Evolutionary conservation across 2,888 invertebrate genomes (phyloP).

Genomic region (Griposia aprilina): DNA sequence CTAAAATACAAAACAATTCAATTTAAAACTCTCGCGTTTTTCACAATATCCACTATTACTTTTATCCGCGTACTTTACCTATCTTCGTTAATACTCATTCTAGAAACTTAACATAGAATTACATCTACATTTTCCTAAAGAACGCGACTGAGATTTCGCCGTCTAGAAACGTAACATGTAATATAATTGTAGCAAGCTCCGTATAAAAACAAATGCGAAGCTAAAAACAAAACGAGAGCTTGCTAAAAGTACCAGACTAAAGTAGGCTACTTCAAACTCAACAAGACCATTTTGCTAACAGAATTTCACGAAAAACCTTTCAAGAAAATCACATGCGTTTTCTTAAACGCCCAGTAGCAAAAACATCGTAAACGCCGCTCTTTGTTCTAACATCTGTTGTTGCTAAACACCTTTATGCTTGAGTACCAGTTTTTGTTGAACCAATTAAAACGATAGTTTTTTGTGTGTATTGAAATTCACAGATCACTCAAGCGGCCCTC

Average conservation of each 20-base stretch:
- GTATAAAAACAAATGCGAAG: slow-evolving; percentile 34
- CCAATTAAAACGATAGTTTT: slow-evolving; percentile 83
- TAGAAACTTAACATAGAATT: background rate
- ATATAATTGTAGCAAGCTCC: slow-evolving; percentile 29
- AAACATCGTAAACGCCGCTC: slow-evolving; percentile 62
- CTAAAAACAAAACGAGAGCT: slow-evolving; percentile 44
- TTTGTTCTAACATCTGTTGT: slow-evolving; percentile 66
- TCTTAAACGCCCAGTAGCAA: slow-evolving; percentile 52
- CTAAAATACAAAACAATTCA: background rate
- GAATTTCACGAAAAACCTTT: slow-evolving; percentile 63
- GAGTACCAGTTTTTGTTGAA: slow-evolving; percentile 78
- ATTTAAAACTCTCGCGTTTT: background rate
- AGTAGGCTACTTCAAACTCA: slow-evolving; percentile 60
- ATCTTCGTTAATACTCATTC: background rate
- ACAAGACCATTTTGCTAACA: slow-evolving; percentile 57
- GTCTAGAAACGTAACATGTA: slow-evolving; percentile 4
- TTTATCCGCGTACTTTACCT: background rate
- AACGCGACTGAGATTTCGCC: background rate
- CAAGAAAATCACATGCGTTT: slow-evolving; percentile 65
- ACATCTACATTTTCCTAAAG: background rate
- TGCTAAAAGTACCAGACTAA: slow-evolving; percentile 46
- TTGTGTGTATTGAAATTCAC: slow-evolving; percentile 82
- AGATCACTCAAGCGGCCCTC: slow-evolving; percentile 81
- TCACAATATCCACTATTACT: background rate
- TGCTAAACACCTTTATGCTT: slow-evolving; percentile 53